Conservation (phyloP, 2,113 vertebrate species). For the Buteo buteo region DNA sequence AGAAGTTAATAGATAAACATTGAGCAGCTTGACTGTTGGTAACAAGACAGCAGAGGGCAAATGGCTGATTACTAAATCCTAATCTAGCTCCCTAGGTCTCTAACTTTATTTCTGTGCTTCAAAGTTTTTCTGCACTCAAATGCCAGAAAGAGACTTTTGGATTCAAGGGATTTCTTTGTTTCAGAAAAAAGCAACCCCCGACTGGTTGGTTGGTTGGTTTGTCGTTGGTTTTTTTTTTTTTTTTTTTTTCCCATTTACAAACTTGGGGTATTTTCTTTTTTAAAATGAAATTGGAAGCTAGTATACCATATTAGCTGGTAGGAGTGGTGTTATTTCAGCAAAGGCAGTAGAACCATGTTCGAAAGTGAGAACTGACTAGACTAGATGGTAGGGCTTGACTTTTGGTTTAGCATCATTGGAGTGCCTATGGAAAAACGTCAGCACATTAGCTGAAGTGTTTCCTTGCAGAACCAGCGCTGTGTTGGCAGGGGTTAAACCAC, state of each 20-base stretch:
- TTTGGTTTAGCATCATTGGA: neutral
- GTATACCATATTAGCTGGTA: neutral
- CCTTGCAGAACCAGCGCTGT: neutral
- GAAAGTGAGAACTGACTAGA: neutral
- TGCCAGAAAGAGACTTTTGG: neutral
- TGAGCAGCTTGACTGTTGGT: neutral
- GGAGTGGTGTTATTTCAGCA: fast-evolving
- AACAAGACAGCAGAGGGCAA: neutral
- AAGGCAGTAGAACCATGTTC: neutral
- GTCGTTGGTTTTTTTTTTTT: too few species aligned
- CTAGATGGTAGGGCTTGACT: neutral
- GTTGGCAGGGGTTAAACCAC: neutral
- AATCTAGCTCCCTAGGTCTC: neutral
- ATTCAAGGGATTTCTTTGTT: neutral
- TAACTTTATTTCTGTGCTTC: neutral
- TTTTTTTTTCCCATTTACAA: neutral
- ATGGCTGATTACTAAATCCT: neutral
- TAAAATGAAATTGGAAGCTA: neutral
- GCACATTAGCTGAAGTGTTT: neutral
- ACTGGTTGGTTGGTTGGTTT: too few species aligned
- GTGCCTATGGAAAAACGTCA: neutral
- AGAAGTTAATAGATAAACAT: neutral
- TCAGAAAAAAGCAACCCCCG: neutral
- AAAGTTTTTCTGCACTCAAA: neutral
- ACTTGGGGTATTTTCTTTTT: neutral